Base-by-base conservation (phyloP, 2,113 vertebrate genomes). In the Pteronura brasiliensis region DNA sequence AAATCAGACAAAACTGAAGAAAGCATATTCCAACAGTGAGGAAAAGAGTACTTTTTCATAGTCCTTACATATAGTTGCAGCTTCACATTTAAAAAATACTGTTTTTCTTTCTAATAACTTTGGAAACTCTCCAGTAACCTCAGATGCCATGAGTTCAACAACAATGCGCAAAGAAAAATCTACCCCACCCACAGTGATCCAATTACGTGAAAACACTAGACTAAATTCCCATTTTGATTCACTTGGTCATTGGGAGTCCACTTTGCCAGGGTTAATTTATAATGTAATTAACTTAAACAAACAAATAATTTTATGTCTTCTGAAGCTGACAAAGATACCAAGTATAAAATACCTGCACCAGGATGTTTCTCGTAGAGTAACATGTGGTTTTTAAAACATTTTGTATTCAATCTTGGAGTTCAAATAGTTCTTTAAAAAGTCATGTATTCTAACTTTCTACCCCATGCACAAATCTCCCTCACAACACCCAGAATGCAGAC, bases 1-100 rank as follows among this genome's bases (percentile, higher is more conserved):
- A 97, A 97, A 89, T 91, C 81, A 71, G 55, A 89, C 61, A 96
- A 97, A 97, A 98, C 96, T 96, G 96, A 98, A 98, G 80, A 98
- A 91, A 77, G 83, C 97, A 94, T 96, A 98, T 97, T 95, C 10
- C 88, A 76, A 97, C 86, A 47, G 15, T 63, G 85, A 95, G 25
- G 39, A 61, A 91, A 79, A 61, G 6, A 77, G 52, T 57, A n/a
- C 8, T 93, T 94, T 0, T 34, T 72, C 77, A 86, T 63, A 96
- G 34, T 93, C 82, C 86, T 86, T 83, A 97, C 55, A 69, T 55
- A 29, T 2, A 95, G 14, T 21, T 82, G 14, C 42, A 88, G 23
- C 36, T 63, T 87, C 84, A 88, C 12, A 23, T 93, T 96, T 52
- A 36, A 94, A 79, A 81, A 55, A 10, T 79, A 90, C 8, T 47